Evolutionary conservation across 2,113 vertebrate species (phyloP).

Genomic region (Myrmophylax atrothorax): DNA sequence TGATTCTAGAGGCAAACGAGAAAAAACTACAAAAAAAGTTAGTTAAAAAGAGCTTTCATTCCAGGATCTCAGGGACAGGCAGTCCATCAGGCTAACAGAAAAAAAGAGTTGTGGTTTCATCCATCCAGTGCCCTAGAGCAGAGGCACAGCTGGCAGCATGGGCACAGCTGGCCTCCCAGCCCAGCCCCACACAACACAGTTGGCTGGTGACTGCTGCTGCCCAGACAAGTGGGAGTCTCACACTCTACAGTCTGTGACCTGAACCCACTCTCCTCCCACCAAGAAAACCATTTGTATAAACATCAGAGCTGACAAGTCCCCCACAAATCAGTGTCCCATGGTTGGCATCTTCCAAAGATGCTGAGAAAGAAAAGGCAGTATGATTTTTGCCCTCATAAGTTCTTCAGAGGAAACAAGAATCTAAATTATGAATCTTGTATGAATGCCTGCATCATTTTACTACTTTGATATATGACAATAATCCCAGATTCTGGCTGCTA

Average conservation of each 20-base stretch:
- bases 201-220: accelerated
- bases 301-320: neutral
- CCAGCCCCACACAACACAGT: neutral
- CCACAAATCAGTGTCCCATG: neutral
- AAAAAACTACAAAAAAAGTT: neutral
- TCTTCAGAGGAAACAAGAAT: neutral
- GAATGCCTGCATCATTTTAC: neutral
- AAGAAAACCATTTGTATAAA: neutral
- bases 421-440: neutral
- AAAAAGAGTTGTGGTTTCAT: neutral
- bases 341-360: neutral
- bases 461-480: neutral
- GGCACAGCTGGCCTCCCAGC: neutral
- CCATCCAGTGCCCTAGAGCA: neutral
- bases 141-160: neutral
- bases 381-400: neutral
- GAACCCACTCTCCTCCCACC: neutral
- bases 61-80: neutral
- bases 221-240: neutral
- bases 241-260: neutral
- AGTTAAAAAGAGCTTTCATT: neutral
- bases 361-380: neutral
- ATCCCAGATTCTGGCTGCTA: neutral
- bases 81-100: neutral
- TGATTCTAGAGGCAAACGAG: neutral